These are phyloP conservation scores for Dasysyrphus tricinctus DNA, from an alignment of 2,888 invertebrate species.

Conservation along the genomic window DNA sequence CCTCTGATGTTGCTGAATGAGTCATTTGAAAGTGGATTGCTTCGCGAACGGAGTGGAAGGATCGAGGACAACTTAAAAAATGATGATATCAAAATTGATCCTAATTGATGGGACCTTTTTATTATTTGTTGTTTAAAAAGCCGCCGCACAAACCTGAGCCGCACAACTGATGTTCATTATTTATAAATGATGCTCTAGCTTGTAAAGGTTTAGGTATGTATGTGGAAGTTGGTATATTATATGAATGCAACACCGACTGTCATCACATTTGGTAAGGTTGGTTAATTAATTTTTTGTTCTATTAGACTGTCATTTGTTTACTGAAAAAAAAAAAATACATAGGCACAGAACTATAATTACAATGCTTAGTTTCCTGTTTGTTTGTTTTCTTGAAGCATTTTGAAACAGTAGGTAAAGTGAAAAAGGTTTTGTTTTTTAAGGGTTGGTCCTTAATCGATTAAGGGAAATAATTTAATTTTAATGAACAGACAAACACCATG, in stretches of 20 bases:
- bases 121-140: constrained; percentile 60
- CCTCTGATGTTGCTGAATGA: constrained; percentile 54
- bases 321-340: background rate
- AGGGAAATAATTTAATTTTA: constrained; percentile 32
- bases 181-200: constrained; percentile 29
- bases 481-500: constrained; percentile 27
- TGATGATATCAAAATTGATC: constrained; percentile 75
- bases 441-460: constrained; percentile 49
- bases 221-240: background rate
- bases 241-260: constrained; percentile 62
- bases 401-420: background rate
- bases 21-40: constrained; percentile 62
- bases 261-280: constrained; percentile 61
- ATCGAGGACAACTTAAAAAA: constrained; percentile 62
- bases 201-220: background rate
- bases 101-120: constrained; percentile 75
- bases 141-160: background rate
- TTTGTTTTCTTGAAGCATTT: constrained; percentile 41
- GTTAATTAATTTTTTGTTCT: constrained; percentile 55
- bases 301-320: constrained; percentile 53
- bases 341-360: constrained; percentile 37
- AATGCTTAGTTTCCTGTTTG: constrained; percentile 48
- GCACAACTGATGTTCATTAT: constrained; percentile 24
- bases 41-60: constrained; percentile 28
- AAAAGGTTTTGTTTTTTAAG: constrained; percentile 2